Evolutionary conservation across 2,113 vertebrate species (phyloP).

Genomic region (Varanus salvator): DNA sequence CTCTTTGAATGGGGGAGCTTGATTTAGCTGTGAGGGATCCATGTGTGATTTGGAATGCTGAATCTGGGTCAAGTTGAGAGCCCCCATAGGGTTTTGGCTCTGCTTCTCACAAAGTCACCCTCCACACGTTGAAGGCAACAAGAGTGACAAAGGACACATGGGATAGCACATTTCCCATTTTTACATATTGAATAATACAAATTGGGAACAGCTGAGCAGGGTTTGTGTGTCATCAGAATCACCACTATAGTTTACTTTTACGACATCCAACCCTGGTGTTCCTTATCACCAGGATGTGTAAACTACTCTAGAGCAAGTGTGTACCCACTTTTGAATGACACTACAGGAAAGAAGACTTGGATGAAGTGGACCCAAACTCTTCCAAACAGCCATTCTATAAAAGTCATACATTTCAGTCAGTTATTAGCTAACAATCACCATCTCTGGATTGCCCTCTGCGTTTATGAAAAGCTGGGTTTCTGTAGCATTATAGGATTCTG

Average conservation of each 20-base stretch:
- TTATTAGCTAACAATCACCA: constrained; percentile 55
- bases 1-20: too few species aligned
- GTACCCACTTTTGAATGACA: neutral
- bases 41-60: too few species aligned
- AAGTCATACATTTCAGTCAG: constrained; percentile 32
- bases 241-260: neutral
- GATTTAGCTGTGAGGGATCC: too few species aligned
- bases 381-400: constrained; percentile 47
- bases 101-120: too few species aligned
- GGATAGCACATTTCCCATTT: too few species aligned
- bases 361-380: constrained; percentile 65
- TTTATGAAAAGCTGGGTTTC: constrained; percentile 61
- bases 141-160: too few species aligned
- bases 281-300: neutral
- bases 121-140: too few species aligned
- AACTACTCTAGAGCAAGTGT: neutral
- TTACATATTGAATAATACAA: too few species aligned
- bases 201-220: too few species aligned
- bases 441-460: constrained; percentile 46
- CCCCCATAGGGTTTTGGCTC: too few species aligned
- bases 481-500: constrained; percentile 53
- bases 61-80: too few species aligned
- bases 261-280: neutral
- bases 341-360: constrained; percentile 7
- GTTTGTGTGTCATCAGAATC: neutral